These are phyloP conservation scores for Psittacula derbiana DNA, from an alignment of 2,797 vertebrate species.

Conservation along the genomic window DNA sequence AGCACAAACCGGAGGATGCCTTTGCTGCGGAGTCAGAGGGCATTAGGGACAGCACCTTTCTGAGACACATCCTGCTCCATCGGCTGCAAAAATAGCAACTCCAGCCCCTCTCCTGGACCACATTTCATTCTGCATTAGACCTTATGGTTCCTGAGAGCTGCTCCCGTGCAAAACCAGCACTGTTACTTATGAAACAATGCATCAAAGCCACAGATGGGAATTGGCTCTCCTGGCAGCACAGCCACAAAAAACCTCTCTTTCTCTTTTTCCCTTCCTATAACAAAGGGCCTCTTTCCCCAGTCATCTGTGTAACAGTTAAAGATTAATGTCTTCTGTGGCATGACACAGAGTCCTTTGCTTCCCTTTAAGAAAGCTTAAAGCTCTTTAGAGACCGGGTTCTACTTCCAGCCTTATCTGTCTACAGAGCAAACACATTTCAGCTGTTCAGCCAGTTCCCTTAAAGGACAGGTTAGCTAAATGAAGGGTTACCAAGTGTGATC, in stretches of 20 bases:
- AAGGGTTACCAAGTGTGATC: not conserved
- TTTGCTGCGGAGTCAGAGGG: constrained; percentile 15
- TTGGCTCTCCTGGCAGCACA: constrained; percentile 17
- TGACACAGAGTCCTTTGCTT: not conserved
- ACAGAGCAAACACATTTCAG: not conserved
- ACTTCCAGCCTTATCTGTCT: constrained; percentile 2
- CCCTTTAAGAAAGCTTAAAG: constrained; percentile 43
- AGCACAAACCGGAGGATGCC: not conserved
- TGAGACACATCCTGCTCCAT: not conserved
- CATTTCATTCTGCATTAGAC: not conserved
- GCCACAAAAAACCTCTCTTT: not conserved
- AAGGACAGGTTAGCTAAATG: not conserved
- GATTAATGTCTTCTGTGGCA: constrained; percentile 43
- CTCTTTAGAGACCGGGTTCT: constrained; percentile 5
- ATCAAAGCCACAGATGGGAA: constrained; percentile 47
- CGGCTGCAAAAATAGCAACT: not conserved
- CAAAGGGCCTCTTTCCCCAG: constrained; percentile 45
- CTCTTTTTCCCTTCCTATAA: not conserved
- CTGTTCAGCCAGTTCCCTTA: not conserved
- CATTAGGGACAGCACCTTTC: not conserved
- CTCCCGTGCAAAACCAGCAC: constrained; percentile 14
- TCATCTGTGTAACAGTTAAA: constrained; percentile 45
- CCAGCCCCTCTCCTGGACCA: not conserved
- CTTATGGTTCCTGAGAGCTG: constrained; percentile 13
- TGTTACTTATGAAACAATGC: constrained; percentile 27